phyloP scores from a whole-genome alignment of 1,140 invertebrate genomes.

The Ceratosolen solmsi region DNA sequence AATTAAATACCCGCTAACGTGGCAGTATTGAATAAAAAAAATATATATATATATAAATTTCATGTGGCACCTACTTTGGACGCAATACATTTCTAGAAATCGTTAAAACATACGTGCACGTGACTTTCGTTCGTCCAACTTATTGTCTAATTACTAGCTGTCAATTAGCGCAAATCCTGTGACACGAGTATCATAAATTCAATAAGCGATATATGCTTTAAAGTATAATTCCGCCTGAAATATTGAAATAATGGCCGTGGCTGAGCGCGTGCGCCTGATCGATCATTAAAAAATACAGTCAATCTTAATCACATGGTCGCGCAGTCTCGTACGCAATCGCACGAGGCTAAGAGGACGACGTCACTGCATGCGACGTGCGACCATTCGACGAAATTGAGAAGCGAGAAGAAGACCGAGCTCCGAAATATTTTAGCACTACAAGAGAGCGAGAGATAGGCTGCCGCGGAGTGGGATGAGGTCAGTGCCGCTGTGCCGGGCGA shows the following conservation, averaged over 20 bases:
- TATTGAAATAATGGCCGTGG: conserved; percentile 34
- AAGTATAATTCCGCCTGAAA: conserved; percentile 42
- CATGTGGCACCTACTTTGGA: no score
- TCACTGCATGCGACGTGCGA: conserved; percentile 24
- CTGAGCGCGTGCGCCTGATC: conserved; percentile 8
- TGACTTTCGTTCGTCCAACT: conserved; percentile 35
- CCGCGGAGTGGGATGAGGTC: background rate
- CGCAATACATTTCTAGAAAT: no score
- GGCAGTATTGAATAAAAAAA: no score
- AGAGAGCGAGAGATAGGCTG: background rate
- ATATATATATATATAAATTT: no score
- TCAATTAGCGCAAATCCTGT: conserved; percentile 41
- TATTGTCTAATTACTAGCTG: conserved; percentile 49
- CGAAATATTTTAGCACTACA: conserved; percentile 33
- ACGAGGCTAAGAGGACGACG: background rate
- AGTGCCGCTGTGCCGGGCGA: no score
- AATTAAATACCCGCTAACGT: no score
- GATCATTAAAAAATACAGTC: conserved; percentile 42
- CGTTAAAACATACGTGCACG: conserved; percentile 23
- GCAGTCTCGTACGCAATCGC: conserved; percentile 3
- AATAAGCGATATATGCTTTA: conserved; percentile 46
- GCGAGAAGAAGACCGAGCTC: background rate
- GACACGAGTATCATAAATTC: conserved; percentile 44
- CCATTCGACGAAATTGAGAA: background rate
- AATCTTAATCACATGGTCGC: conserved; percentile 48